Percentiles rank a stretch among this genome's conserved stretches.
phyloP scores from a whole-genome alignment of 2,797 vertebrate genomes.

The Myoxocephalus aenaeus region DNA sequence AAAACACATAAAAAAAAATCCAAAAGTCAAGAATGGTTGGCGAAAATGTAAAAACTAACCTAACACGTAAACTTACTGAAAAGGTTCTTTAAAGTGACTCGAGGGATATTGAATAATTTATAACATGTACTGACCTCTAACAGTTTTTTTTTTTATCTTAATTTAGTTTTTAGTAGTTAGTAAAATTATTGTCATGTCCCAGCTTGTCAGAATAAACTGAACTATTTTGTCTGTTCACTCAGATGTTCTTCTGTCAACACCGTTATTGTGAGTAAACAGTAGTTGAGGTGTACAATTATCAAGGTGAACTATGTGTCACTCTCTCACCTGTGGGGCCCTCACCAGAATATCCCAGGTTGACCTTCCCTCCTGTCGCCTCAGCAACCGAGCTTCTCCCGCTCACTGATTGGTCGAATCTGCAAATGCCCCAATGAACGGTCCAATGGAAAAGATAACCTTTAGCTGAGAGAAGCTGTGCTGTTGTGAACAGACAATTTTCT shows the following conservation, averaged over 20 bases:
- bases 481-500: conserved; percentile 51
- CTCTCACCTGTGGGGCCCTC: conserved; percentile 73
- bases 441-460: conserved; percentile 59
- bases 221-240: neutral
- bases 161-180: neutral
- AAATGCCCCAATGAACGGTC: conserved; percentile 38
- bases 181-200: neutral
- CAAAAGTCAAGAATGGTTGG: neutral
- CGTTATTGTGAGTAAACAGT: neutral
- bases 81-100: neutral
- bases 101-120: neutral
- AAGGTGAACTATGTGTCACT: neutral
- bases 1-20: neutral
- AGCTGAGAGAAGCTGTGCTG: conserved; percentile 23
- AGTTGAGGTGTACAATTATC: neutral
- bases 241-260: neutral
- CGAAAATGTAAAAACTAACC: neutral
- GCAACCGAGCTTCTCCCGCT: conserved; percentile 46
- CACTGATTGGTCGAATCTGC: conserved; percentile 66
- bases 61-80: neutral
- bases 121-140: neutral
- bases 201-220: neutral
- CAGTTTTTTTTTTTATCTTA: neutral
- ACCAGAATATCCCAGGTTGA: conserved; percentile 73
- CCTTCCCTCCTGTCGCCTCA: conserved; percentile 60